phyloP scores from a whole-genome alignment of 1,140 invertebrate genomes.

The Leptestheria dahalacensis region DNA sequence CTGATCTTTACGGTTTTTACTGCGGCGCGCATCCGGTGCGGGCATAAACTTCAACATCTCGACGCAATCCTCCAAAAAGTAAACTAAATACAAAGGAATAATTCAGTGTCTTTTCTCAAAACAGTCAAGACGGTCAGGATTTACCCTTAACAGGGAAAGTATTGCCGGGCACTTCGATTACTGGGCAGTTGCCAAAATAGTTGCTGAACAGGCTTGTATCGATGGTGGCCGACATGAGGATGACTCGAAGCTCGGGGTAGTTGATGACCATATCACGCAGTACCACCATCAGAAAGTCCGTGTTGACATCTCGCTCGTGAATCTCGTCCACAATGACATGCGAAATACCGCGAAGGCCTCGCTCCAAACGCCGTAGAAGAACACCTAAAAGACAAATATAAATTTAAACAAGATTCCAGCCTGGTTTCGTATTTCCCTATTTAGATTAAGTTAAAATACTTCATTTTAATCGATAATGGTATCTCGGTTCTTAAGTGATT shows the following conservation, averaged over 20 bases:
- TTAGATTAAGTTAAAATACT: too few relatives aligned
- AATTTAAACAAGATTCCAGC: not conserved
- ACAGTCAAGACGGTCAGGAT: slow-evolving; percentile 13
- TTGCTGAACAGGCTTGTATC: slow-evolving; percentile 75
- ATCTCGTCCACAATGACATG: slow-evolving; percentile 94
- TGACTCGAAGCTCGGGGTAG: slow-evolving; percentile 75
- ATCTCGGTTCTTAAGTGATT: too few relatives aligned
- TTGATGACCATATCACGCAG: slow-evolving; percentile 79
- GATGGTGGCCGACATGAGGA: slow-evolving; percentile 95
- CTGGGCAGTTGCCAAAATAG: slow-evolving; percentile 82
- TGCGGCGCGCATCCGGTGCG: slow-evolving; percentile 38
- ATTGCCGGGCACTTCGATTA: slow-evolving; percentile 57
- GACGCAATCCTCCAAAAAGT: slow-evolving; percentile 79
- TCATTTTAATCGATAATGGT: too few relatives aligned
- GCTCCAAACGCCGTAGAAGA: slow-evolving; percentile 74
- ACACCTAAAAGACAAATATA: slow-evolving; percentile 1
- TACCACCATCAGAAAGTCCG: slow-evolving; percentile 88
- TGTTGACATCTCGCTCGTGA: slow-evolving; percentile 91
- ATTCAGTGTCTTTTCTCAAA: slow-evolving; percentile 5
- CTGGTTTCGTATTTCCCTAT: too few relatives aligned
- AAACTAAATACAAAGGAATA: slow-evolving; percentile 37
- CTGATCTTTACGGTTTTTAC: slow-evolving; percentile 40
- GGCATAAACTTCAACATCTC: slow-evolving; percentile 66
- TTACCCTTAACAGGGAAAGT: slow-evolving; percentile 56
- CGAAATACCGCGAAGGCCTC: slow-evolving; percentile 67